Conservation (phyloP, 2,888 invertebrate genomes). For the Microctonus hyperodae region DNA sequence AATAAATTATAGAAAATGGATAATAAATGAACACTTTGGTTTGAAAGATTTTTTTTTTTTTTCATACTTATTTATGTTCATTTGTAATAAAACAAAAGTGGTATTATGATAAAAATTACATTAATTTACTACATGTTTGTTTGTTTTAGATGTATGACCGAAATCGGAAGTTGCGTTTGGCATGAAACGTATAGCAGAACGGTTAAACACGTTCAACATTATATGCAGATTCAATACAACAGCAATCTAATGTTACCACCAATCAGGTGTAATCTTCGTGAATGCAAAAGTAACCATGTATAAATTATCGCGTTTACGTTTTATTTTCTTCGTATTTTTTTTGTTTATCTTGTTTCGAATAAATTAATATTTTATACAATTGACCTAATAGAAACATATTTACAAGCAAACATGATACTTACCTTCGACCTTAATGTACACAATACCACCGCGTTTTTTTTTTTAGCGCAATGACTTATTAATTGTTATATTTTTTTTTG, state of each 20-base stretch:
- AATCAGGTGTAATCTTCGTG: conserved; percentile 55
- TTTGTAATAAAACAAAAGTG: conserved; percentile 51
- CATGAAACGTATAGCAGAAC: conserved; percentile 72
- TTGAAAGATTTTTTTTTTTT: conserved; percentile 40
- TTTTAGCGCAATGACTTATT: conserved; percentile 47
- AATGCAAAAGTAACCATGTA: conserved; percentile 47
- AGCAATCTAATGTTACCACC: conserved; percentile 58
- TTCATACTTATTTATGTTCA: conserved; percentile 42
- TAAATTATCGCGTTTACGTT: conserved; percentile 14
- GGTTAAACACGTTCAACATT: conserved; percentile 71
- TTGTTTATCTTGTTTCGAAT: conserved; percentile 49
- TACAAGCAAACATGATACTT: conserved; percentile 61
- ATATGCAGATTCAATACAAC: conserved; percentile 70
- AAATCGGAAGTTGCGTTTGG: conserved; percentile 69
- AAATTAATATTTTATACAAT: conserved; percentile 59
- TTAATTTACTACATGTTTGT: conserved; percentile 54
- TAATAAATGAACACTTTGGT: conserved; percentile 34
- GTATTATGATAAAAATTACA: conserved; percentile 51
- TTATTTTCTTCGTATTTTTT: conserved; percentile 24
- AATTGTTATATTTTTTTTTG: conserved; percentile 29
- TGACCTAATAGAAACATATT: conserved; percentile 57
- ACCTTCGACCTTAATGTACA: conserved; percentile 55
- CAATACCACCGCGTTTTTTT: conserved; percentile 47
- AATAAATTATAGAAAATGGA: conserved; percentile 21
- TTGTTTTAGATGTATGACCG: conserved; percentile 65